Conservation (phyloP, 92 coral and sea anemone genomes). For the Zoanthus sansibaricus region DNA sequence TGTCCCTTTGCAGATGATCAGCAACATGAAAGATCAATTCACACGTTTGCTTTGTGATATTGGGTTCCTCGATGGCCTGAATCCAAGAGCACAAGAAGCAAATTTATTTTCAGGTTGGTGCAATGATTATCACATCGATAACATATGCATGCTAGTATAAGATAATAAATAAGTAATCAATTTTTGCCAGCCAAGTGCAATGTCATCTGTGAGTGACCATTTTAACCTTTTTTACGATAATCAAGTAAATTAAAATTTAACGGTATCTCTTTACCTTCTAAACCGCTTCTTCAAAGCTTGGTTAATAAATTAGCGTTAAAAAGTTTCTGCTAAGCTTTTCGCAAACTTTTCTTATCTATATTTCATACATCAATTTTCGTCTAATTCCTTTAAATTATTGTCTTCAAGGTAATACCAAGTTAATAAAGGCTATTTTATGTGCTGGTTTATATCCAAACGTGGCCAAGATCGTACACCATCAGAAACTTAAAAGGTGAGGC, state of each 20-base stretch:
- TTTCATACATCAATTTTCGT: not conserved
- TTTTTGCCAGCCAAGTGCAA: too few species aligned
- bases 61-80: conserved; percentile 79
- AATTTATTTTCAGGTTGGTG: conserved; percentile 84
- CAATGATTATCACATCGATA: not conserved
- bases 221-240: too few species aligned
- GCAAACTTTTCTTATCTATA: not conserved
- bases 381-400: not conserved
- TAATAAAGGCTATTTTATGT: conserved; percentile 91
- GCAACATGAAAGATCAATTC: conserved; percentile 56
- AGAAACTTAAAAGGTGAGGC: conserved; percentile 64
- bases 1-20: conserved; percentile 78
- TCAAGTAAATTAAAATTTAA: too few species aligned
- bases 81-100: conserved; percentile 73
- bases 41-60: conserved; percentile 68
- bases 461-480: conserved; percentile 69
- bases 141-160: too few species aligned
- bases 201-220: too few species aligned
- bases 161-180: too few species aligned
- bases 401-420: conserved; percentile 74
- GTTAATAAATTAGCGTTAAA: too few species aligned
- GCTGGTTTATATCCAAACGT: conserved; percentile 98
- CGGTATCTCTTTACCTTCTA: too few species aligned
- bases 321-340: too few species aligned
- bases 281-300: too few species aligned